Evolutionary conservation across 2,797 vertebrate genomes (phyloP), one percentile per base, ranked within the genome.

Genomic region (Melanotaenia parkinsoni): DNA sequence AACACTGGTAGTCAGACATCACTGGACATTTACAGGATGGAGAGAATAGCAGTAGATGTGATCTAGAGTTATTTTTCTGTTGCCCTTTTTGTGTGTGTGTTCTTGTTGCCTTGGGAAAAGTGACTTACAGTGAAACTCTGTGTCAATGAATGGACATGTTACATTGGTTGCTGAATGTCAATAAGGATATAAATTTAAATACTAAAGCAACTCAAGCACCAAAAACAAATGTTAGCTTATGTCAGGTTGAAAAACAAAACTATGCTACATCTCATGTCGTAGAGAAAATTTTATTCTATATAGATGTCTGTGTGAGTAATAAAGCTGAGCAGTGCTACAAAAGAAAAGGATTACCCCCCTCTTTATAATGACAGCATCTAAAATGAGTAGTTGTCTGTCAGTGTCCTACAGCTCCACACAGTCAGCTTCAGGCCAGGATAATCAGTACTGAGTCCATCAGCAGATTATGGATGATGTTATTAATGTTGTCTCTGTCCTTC

Each of bases 361-460:
- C 47, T 79, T 72, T 59, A 58, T 51, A 81, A 81, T 64, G 74
- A 88, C 70, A 81, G 61, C 76, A 77, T 64, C 40, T 16, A 61
- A 69, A 74, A 70, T 30, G 54, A 85, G 70, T 33, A 57, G 61
- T 40, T 64, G 62, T 68, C 60, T 59, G 54, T 77, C 70, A 53
- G 62, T 32, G 3, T 60, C 60, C 38, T n/a, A 1, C 56, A 56
- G 43, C 67, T 47, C 35, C 2, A 7, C 66, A 70, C 11, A 0
- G 26, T 37, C 40, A 56, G 32, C 32, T 72, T 14, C 68, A 30
- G 26, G 69, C 67, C 61, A 22, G 37, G 68, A 69, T 70, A 72
- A 83, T 80, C 82, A 80, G 81, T 76, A 84, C 58, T 74, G 82
- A 84, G 64, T 79, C 76, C 73, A 84, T 86, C 81, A 83, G 75